These are phyloP conservation scores for Melanotaenia duboulayi DNA, from an alignment of 2,113 vertebrate species.

Conservation along the genomic window DNA sequence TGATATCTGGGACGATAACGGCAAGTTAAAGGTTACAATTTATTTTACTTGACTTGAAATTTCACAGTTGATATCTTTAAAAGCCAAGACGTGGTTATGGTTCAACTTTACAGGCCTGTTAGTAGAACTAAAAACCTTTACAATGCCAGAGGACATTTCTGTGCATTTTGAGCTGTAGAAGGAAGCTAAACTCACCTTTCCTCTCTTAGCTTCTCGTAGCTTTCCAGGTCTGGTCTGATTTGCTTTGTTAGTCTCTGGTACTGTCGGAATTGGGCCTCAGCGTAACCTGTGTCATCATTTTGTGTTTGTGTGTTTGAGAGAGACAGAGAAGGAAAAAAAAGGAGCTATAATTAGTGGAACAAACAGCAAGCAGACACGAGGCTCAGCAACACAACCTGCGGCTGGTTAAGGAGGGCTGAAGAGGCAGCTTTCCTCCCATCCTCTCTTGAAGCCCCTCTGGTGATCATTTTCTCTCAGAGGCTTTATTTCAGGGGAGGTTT, in stretches of 20 bases:
- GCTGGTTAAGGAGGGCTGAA: conserved; percentile 45
- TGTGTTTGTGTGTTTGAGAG: conserved; percentile 10
- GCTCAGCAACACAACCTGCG: conserved; percentile 52
- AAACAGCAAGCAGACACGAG: conserved; percentile 67
- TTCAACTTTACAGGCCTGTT: neutral
- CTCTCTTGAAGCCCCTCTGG: conserved; percentile 44
- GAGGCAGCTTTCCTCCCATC: conserved; percentile 20
- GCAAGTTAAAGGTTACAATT: conserved; percentile 17
- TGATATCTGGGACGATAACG: conserved; percentile 6
- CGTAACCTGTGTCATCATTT: conserved; percentile 85
- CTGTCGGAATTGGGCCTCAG: conserved; percentile 95
- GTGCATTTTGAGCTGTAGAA: neutral
- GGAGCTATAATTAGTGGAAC: conserved; percentile 70
- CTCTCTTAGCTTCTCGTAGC: conserved; percentile 88
- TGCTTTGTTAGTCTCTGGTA: conserved; percentile 95
- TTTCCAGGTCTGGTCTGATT: conserved; percentile 93
- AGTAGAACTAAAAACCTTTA: neutral
- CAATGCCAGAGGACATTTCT: neutral
- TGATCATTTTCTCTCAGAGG: conserved; percentile 59
- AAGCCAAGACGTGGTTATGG: neutral
- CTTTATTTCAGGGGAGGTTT: conserved; percentile 56
- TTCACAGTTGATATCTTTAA: conserved; percentile 36
- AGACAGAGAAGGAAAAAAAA: conserved; percentile 16
- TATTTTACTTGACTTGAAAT: conserved; percentile 43
- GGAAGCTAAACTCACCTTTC: conserved; percentile 83